A percentile compares a stretch with the other conserved stretches of the same genome.
Evolutionary conservation across 35 echinoderm and acorn worm species (phyloP).

Genomic region (Anneissia japonica): DNA sequence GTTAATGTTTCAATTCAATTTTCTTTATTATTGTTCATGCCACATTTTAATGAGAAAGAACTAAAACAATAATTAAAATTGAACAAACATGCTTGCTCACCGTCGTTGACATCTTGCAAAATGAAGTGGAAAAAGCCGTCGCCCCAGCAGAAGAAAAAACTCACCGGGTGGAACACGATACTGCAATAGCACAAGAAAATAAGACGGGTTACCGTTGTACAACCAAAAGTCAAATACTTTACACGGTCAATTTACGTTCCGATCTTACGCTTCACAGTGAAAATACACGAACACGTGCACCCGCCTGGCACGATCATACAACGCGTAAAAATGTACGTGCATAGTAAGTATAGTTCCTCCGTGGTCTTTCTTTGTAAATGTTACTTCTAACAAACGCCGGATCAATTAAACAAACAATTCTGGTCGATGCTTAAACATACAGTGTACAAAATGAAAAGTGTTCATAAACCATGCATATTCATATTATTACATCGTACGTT

Average conservation of each 20-base stretch:
- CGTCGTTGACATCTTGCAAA: neutral
- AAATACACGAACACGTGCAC: too few species aligned
- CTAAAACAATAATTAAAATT: too few species aligned
- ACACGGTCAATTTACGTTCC: too few species aligned
- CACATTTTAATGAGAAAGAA: too few species aligned
- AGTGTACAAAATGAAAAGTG: neutral
- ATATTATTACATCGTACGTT: neutral
- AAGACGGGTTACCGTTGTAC: neutral
- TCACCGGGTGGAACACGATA: neutral
- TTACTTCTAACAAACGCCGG: neutral
- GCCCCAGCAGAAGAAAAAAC: neutral
- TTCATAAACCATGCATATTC: neutral
- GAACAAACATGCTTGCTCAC: too few species aligned
- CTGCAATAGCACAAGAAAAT: neutral
- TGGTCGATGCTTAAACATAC: neutral
- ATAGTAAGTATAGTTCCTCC: too few species aligned
- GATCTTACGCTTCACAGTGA: too few species aligned
- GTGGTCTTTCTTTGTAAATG: neutral
- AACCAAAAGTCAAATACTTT: too few species aligned
- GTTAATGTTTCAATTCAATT: too few species aligned
- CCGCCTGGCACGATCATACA: too few species aligned
- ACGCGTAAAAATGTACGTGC: too few species aligned
- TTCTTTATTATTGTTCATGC: too few species aligned
- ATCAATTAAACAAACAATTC: neutral
- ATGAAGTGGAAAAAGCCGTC: neutral